A percentile compares a stretch with the other conserved stretches of the same genome.
Evolutionary conservation across 1,140 invertebrate genomes (phyloP).

Genomic region (Euschistus heros): DNA sequence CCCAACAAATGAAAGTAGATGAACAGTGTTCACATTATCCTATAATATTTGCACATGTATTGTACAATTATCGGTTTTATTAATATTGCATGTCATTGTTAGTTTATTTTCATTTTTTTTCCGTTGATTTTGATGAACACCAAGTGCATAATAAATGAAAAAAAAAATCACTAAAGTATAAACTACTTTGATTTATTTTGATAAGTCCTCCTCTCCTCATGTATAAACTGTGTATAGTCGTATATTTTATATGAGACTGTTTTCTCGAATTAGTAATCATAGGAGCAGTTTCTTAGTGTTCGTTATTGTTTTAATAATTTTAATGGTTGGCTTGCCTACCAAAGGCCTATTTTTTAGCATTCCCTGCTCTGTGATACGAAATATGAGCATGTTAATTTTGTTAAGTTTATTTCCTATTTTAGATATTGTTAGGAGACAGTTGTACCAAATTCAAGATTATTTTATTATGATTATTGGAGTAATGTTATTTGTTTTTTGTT

Average conservation of each 20-base stretch:
- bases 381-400: not conserved
- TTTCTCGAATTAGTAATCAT: not conserved
- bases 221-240: slow-evolving; percentile 3
- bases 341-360: slow-evolving; percentile 8
- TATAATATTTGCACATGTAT: too few relatives aligned
- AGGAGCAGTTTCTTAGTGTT: slow-evolving; percentile 8
- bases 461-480: not conserved
- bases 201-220: not conserved
- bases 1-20: too few relatives aligned
- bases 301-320: slow-evolving; percentile 13
- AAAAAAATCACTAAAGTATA: not conserved
- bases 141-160: not conserved
- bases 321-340: slow-evolving; percentile 8
- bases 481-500: not conserved
- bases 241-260: slow-evolving; percentile 16
- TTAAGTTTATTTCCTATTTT: slow-evolving; percentile 5
- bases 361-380: slow-evolving; percentile 9
- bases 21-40: too few relatives aligned
- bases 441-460: not conserved
- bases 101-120: not conserved
- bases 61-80: too few relatives aligned
- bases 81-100: not conserved
- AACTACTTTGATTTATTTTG: not conserved
- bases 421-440: not conserved
- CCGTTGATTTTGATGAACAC: not conserved